phyloP scores from a whole-genome alignment of 2,888 invertebrate genomes.

The Drosophila greeni region DNA sequence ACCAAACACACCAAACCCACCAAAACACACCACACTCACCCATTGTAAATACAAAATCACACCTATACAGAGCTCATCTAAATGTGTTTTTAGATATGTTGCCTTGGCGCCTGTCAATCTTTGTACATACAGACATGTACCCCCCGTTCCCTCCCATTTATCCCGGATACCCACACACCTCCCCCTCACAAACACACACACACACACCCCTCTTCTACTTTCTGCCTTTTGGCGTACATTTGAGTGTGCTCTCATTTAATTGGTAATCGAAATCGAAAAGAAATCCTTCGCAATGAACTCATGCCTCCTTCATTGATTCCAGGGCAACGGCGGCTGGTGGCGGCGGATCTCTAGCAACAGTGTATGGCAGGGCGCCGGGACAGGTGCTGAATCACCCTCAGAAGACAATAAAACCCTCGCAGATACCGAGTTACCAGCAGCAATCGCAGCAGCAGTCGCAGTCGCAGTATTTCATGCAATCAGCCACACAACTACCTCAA shows the following conservation, averaged over 20 bases:
- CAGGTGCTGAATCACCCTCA: constrained; percentile 43
- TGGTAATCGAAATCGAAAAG: neutral
- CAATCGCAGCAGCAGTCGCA: constrained; percentile 35
- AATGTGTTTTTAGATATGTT: constrained; percentile 25
- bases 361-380: constrained; percentile 26
- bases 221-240: constrained; percentile 40
- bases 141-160: neutral
- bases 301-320: constrained; percentile 4
- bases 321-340: constrained; percentile 33
- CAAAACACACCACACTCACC: neutral
- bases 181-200: neutral
- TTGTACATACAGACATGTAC: constrained; percentile 12
- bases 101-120: constrained; percentile 14
- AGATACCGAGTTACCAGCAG: constrained; percentile 77
- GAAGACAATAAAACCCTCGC: constrained; percentile 73
- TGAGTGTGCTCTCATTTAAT: constrained; percentile 39
- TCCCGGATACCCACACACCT: constrained; percentile 4
- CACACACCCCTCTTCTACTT: constrained; percentile 7
- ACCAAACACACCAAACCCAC: constrained; percentile 5
- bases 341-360: constrained; percentile 23
- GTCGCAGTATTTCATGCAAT: constrained; percentile 64
- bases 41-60: constrained; percentile 22
- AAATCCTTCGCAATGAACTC: neutral
- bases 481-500: constrained; percentile 71
- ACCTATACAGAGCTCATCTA: constrained; percentile 17